Evolutionary conservation across 2,888 invertebrate species (phyloP).

Genomic region (Leptinotarsa haldemani): DNA sequence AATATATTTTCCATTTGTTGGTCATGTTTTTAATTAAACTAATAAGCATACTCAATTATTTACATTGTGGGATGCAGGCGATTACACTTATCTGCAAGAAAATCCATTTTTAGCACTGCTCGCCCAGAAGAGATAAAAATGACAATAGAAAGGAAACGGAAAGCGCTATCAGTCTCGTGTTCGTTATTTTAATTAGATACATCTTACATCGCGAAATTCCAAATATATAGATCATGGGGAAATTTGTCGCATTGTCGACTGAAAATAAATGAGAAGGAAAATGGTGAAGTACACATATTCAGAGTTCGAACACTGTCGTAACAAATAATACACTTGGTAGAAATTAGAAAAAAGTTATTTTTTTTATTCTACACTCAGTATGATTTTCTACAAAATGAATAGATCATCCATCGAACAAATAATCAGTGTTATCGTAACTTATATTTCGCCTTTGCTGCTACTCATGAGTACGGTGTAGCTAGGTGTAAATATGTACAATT

Average conservation of each 20-base stretch:
- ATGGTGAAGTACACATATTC: neutral
- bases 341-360: too few relatives aligned
- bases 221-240: constrained; percentile 25
- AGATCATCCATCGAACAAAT: too few relatives aligned
- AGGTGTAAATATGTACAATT: too few relatives aligned
- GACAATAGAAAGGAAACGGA: constrained; percentile 56
- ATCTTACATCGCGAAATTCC: constrained; percentile 36
- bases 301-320: too few relatives aligned
- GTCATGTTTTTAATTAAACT: neutral
- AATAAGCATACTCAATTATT: constrained; percentile 32
- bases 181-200: constrained; percentile 38
- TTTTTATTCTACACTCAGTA: too few relatives aligned
- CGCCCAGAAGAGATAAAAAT: constrained; percentile 49
- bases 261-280: constrained; percentile 4
- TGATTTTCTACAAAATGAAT: too few relatives aligned
- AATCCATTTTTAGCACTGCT: constrained; percentile 34
- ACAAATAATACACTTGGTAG: too few relatives aligned
- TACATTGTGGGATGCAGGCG: constrained; percentile 25
- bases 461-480: too few relatives aligned
- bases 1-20: neutral
- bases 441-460: too few relatives aligned
- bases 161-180: constrained; percentile 46
- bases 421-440: too few relatives aligned
- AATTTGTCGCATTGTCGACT: neutral
- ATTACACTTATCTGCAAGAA: constrained; percentile 37